Percentiles rank a stretch among this genome's conserved stretches.
phyloP scores from a whole-genome alignment of 2,888 invertebrate genomes.

The Tetramorium bicarinatum region DNA sequence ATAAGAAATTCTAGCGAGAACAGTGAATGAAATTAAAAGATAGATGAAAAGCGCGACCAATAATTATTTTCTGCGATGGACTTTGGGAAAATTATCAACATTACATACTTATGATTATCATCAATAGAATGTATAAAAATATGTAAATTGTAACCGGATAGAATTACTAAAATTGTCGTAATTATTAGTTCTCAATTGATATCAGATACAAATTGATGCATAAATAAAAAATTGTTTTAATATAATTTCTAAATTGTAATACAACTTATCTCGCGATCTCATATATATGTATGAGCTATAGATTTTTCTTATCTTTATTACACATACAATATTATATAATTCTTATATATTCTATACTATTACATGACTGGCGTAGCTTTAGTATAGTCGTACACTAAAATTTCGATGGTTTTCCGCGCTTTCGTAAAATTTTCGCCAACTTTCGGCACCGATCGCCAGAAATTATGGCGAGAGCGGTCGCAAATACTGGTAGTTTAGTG shows the following conservation, averaged over 20 bases:
- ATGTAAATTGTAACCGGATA: background rate
- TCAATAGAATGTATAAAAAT: background rate
- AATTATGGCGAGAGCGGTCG: slow-evolving; percentile 19
- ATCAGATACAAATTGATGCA: background rate
- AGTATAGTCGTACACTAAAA: background rate
- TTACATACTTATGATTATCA: background rate
- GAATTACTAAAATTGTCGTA: background rate
- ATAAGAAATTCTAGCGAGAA: slow-evolving; percentile 21
- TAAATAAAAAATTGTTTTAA: background rate
- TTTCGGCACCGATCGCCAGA: slow-evolving; percentile 3
- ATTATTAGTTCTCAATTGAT: background rate
- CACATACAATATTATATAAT: background rate
- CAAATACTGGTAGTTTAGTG: slow-evolving; percentile 44
- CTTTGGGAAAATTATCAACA: background rate
- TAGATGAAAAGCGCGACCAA: slow-evolving; percentile 31
- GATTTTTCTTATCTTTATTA: background rate
- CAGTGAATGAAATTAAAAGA: slow-evolving; percentile 61
- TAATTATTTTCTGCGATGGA: slow-evolving; percentile 22
- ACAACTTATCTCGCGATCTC: background rate
- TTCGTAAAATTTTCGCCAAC: slow-evolving; percentile 31
- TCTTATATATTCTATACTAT: background rate
- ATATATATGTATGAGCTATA: background rate
- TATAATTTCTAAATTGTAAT: slow-evolving; percentile 5
- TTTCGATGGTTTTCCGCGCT: background rate
- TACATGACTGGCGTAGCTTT: background rate